Base-by-base conservation (phyloP, 1,140 invertebrate genomes). In the Atopsyche davidsoni region DNA sequence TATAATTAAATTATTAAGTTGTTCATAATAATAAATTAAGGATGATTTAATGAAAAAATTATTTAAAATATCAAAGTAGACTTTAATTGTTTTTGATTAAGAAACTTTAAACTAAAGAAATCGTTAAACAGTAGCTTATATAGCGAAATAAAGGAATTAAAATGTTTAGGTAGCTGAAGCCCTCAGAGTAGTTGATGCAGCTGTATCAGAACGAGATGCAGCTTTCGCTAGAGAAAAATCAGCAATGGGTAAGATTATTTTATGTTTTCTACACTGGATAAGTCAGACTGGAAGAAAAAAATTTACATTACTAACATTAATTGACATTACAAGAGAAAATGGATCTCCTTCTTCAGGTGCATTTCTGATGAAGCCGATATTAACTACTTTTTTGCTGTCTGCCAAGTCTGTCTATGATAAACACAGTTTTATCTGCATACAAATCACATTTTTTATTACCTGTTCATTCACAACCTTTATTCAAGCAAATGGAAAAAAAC, bases 111-210 rank as follows among this genome's bases (percentile, higher is more conserved):
- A 2, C 61, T 59, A 38, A 59, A 21, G 45, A 47, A 59, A 18
- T n/a, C n/a, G n/a, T n/a, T n/a, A n/a, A n/a, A n/a, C n/a, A n/a
- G 49, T 54, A 10, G 38, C 53, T 4, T 57, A 34, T 45, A 9
- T 66, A 21, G 22, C 60, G 3, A 55, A 53, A 2, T 68, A 65
- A 23, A 61, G 69, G 28, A 51, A 59, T 17, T 66, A 64, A 1
- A 63, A 66, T 43, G 47, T 21, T 21, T 70, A 74, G 55, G 65
- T 75, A 40, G 61, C 62, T 0, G 78, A 79, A 57, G 71, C 77
- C 4, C 58, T 80, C 14, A 60, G 63, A 14, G 51, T 79, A 0
- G 69, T 74, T 25, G 77, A 79, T 53, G 59, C 66, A 4, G 72
- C 73, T 0, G 59, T 73, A 2, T 60, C 48, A 14, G 77, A 77